These are phyloP conservation scores for Sternarchorhynchus goeldii DNA, from an alignment of 2,797 vertebrate species.

Conservation along the genomic window DNA sequence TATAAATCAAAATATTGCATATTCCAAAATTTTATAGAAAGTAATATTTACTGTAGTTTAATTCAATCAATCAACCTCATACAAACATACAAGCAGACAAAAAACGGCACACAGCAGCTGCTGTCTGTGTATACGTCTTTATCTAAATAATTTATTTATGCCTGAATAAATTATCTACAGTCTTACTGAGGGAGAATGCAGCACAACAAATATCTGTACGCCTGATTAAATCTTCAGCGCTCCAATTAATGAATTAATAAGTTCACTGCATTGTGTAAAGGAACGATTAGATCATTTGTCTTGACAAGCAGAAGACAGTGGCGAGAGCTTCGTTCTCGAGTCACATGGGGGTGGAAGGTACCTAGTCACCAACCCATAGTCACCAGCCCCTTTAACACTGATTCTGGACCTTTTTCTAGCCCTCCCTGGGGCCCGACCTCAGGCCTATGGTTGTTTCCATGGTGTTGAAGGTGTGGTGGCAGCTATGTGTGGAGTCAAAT, in stretches of 20 bases:
- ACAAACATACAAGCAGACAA: too few relatives aligned
- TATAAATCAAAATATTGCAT: too few relatives aligned
- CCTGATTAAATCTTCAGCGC: slow-evolving; percentile 50
- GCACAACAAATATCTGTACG: slow-evolving; percentile 20
- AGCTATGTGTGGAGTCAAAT: too few relatives aligned
- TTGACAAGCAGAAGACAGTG: slow-evolving; percentile 35
- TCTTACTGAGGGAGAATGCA: slow-evolving; percentile 21
- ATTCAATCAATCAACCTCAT: neutral
- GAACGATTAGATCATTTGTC: slow-evolving; percentile 40
- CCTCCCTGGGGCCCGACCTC: too few relatives aligned
- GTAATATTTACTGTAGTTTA: neutral
- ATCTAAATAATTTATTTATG: slow-evolving; percentile 14
- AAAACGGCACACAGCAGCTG: neutral
- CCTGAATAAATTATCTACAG: slow-evolving; percentile 32
- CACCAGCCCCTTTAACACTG: neutral
- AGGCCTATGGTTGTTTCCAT: too few relatives aligned
- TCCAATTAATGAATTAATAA: slow-evolving; percentile 42
- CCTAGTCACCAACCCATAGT: neutral
- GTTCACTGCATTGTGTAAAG: slow-evolving; percentile 30
- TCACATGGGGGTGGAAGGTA: neutral
- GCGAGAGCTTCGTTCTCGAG: slow-evolving; percentile 44
- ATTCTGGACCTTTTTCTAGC: neutral
- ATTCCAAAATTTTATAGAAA: too few relatives aligned
- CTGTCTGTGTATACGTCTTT: slow-evolving; percentile 14
- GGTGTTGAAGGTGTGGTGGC: too few relatives aligned